These are phyloP conservation scores for Drosophila kanekoi DNA, from an alignment of 2,888 invertebrate species.

Conservation along the genomic window DNA sequence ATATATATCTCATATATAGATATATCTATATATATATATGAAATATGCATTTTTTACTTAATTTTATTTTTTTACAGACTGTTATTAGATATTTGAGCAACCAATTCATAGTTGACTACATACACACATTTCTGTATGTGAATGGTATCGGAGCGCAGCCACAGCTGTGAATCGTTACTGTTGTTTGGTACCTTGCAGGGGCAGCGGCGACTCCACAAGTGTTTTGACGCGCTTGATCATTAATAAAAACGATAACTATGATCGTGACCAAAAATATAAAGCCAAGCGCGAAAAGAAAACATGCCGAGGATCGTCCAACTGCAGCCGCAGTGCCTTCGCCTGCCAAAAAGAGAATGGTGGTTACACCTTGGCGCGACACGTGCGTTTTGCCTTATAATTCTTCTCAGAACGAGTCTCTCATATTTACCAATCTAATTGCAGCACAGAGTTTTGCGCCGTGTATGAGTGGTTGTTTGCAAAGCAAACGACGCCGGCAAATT, in stretches of 20 bases:
- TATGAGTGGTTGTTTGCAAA: conserved; percentile 79
- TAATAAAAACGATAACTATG: conserved; percentile 16
- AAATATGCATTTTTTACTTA: no score
- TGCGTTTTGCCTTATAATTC: conserved; percentile 54
- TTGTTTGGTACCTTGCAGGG: not conserved
- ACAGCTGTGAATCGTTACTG: not conserved
- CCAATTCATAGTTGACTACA: no score
- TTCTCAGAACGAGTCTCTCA: not conserved
- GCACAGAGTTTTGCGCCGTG: conserved; percentile 81
- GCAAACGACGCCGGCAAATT: conserved; percentile 39
- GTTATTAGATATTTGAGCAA: no score
- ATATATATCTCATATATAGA: no score
- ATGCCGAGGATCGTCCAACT: not conserved
- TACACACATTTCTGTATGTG: not conserved
- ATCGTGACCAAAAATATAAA: not conserved
- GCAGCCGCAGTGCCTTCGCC: conserved; percentile 6
- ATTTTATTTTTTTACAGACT: no score
- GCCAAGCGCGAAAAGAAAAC: conserved; percentile 9
- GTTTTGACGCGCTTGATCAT: not conserved
- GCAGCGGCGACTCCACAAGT: not conserved
- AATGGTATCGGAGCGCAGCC: not conserved
- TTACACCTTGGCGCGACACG: conserved; percentile 83
- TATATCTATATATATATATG: no score
- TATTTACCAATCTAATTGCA: conserved; percentile 25
- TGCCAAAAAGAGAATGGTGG: conserved; percentile 76